Conservation (phyloP, 2,888 invertebrate species). For the Pomacea canaliculata region DNA sequence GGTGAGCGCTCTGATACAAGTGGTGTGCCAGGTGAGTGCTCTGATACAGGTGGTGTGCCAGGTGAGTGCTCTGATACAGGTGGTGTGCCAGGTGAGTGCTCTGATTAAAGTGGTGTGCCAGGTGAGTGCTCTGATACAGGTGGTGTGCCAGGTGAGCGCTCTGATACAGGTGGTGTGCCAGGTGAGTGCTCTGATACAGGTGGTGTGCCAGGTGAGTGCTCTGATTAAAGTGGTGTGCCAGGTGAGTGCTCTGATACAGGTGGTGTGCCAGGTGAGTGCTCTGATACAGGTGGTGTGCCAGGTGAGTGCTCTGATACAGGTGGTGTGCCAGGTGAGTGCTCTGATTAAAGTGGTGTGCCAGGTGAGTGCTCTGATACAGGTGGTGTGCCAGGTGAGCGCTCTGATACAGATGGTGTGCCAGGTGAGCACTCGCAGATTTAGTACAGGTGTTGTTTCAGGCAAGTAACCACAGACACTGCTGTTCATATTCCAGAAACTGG, state of each 20-base stretch:
- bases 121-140: constrained; percentile 45
- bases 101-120: too few species aligned
- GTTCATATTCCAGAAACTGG: constrained; percentile 13
- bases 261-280: too few species aligned
- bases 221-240: constrained; percentile 41
- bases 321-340: constrained; percentile 26
- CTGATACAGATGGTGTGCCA: too few species aligned
- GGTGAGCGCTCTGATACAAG: constrained; percentile 36
- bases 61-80: too few species aligned
- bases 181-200: too few species aligned
- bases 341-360: constrained; percentile 52
- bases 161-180: constrained; percentile 47
- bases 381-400: constrained; percentile 40
- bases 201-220: too few species aligned
- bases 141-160: constrained; percentile 47
- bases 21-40: constrained; percentile 34
- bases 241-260: constrained; percentile 26
- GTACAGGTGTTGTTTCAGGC: constrained; percentile 8
- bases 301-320: too few species aligned
- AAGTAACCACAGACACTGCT: too few species aligned
- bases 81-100: too few species aligned
- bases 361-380: constrained; percentile 47
- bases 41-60: constrained; percentile 19
- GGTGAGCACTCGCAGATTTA: constrained; percentile 37
- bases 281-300: too few species aligned